These are phyloP conservation scores for Gnathochromis pfefferi DNA, from an alignment of 2,113 vertebrate genomes.

Conservation along the genomic window DNA sequence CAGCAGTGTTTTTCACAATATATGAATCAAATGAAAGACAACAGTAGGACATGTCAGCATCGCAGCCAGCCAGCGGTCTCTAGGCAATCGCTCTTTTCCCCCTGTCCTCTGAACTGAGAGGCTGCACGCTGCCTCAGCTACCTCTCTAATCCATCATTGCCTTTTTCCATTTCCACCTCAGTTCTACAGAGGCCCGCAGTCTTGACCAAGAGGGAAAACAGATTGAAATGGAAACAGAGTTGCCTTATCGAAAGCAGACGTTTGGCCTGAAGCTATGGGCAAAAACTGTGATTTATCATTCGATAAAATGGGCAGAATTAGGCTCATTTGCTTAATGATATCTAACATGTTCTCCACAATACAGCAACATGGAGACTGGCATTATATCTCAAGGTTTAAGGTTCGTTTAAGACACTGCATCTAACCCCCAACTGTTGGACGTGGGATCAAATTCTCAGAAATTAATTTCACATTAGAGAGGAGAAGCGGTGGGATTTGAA, in stretches of 20 bases:
- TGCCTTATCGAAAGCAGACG: neutral
- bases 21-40: conserved; percentile 41
- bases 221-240: conserved; percentile 20
- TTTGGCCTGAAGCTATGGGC: neutral
- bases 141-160: conserved; percentile 54
- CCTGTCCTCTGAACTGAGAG: neutral
- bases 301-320: neutral
- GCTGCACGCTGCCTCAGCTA: conserved; percentile 27
- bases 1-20: conserved; percentile 3
- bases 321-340: neutral
- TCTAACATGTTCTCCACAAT: neutral
- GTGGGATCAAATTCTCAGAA: neutral
- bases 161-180: conserved; percentile 45
- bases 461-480: conserved; percentile 3
- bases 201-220: conserved; percentile 16
- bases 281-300: neutral
- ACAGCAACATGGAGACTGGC: neutral
- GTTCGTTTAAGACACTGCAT: neutral
- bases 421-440: neutral
- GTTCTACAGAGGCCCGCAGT: conserved; percentile 30
- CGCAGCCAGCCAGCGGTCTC: neutral
- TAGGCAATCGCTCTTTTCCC: conserved; percentile 7
- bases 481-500: neutral
- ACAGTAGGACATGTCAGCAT: conserved; percentile 4
- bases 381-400: neutral